Conservation (phyloP, 2,113 vertebrate genomes). For the Merops nubicus region DNA sequence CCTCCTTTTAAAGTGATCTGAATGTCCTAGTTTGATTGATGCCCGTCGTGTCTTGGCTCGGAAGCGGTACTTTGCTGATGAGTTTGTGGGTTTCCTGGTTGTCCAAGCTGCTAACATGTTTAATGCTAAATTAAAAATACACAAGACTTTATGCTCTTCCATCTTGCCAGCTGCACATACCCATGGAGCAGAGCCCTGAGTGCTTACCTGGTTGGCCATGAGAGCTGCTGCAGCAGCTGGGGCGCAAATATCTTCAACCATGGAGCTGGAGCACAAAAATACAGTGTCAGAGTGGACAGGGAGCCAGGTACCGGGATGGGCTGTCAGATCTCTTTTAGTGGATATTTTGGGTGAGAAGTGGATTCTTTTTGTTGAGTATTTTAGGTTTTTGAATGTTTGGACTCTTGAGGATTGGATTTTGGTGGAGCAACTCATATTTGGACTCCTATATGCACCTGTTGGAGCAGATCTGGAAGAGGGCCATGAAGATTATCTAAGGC, state of each 20-base stretch:
- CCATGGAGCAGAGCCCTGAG: background rate
- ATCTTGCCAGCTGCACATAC: background rate
- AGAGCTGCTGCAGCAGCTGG: background rate
- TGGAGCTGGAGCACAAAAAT: rapidly evolving
- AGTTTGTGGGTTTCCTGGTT: background rate
- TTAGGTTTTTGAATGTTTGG: too few relatives aligned
- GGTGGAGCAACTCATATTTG: background rate
- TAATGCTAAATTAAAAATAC: background rate
- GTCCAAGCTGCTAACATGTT: rapidly evolving
- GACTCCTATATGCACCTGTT: too few relatives aligned
- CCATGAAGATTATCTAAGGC: too few relatives aligned
- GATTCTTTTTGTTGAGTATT: background rate
- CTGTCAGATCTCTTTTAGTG: background rate
- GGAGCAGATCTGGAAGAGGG: too few relatives aligned
- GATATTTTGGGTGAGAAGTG: background rate
- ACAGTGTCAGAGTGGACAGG: rapidly evolving
- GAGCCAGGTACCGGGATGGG: background rate
- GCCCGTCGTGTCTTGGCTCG: rapidly evolving
- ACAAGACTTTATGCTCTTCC: background rate
- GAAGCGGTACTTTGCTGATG: background rate
- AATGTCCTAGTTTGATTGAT: background rate
- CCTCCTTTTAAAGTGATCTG: background rate
- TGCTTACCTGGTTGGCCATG: rapidly evolving
- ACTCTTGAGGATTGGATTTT: background rate
- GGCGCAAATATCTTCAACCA: background rate